Evolutionary conservation across 2,888 invertebrate genomes (phyloP).

Genomic region (Sphaerophoria rueppellii): DNA sequence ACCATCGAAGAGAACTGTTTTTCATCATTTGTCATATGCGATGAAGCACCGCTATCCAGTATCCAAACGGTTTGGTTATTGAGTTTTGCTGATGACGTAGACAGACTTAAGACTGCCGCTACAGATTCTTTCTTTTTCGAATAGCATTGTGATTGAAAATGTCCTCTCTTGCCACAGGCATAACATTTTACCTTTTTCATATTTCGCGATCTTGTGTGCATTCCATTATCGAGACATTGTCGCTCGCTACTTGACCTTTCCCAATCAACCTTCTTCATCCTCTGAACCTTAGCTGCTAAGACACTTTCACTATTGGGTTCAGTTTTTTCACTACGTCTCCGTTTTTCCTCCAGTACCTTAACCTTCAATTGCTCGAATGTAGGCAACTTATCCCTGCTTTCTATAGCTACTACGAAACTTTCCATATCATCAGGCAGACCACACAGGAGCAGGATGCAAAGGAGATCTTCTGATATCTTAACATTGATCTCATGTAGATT

Average conservation of each 20-base stretch:
- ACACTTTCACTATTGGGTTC: conserved; percentile 1
- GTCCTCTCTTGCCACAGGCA: conserved; percentile 11
- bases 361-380: conserved; percentile 6
- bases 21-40: conserved; percentile 17
- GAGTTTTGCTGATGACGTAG: background rate
- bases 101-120: conserved; percentile 11
- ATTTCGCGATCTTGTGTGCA: conserved; percentile 1
- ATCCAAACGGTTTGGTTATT: conserved; percentile 19
- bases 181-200: conserved; percentile 9
- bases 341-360: conserved; percentile 7
- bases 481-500: background rate
- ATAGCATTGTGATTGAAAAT: background rate
- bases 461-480: conserved; percentile 5
- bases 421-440: conserved; percentile 6
- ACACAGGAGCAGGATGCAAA: conserved; percentile 5
- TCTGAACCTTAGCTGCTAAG: background rate
- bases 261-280: background rate
- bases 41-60: conserved; percentile 31
- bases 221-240: background rate
- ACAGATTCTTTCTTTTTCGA: background rate
- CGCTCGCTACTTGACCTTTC: background rate
- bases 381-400: conserved; percentile 5
- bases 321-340: background rate
- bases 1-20: background rate
- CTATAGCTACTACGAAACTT: conserved; percentile 7